Base-by-base conservation (phyloP, 2,113 vertebrate genomes). In the Mus musculus region DNA sequence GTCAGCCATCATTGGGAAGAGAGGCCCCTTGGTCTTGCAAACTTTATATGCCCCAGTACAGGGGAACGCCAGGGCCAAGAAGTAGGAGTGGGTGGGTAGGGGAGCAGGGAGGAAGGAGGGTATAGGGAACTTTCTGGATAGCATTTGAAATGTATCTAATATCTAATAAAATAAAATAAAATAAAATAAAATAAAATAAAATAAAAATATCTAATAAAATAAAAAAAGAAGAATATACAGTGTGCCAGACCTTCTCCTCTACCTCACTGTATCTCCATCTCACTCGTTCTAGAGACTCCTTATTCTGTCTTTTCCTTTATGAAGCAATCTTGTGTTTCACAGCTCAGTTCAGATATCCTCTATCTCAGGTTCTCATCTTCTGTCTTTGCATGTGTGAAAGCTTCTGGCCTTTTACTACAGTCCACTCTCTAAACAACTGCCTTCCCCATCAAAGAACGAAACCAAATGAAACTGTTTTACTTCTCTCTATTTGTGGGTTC, bases 331-430 rank as follows among this genome's bases (percentile, higher is more conserved):
- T 75, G 59, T n/a, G 76, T 56, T 75, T 93, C 75, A 85, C n/a
- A 61, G n/a, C 19, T 76, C 33, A 56, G 49, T 24, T 77, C 28
- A 63, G 39, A 3, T 8, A 12, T 6, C 9, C 36, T 33, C 20
- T 7, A 5, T n/a, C 26, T 28, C 11, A 2, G 17, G 17, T 14
- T 4, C 22, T 52, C 75, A 42, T 72, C 20, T 6, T 72, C 33
- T 19, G 8, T 19, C 30, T 24, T 11, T 7, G 7, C 6, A 28
- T 2, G 10, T 87, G 63, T 69, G 63, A 52, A 61, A 24, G 22
- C 13, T 14, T 7, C 0, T 3, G 7, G 5, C 6, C 10, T 24
- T 46, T 12, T 26, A 8, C 1, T 28, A 28, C 5, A 71, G n/a
- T 22, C 26, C 52, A 65, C 5, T 3, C 36, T 81, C 24, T 16